A percentile compares a stretch with the other conserved stretches of the same genome.
Conservation (phyloP, 2,113 vertebrate genomes). For the Glaucomys volans region DNA sequence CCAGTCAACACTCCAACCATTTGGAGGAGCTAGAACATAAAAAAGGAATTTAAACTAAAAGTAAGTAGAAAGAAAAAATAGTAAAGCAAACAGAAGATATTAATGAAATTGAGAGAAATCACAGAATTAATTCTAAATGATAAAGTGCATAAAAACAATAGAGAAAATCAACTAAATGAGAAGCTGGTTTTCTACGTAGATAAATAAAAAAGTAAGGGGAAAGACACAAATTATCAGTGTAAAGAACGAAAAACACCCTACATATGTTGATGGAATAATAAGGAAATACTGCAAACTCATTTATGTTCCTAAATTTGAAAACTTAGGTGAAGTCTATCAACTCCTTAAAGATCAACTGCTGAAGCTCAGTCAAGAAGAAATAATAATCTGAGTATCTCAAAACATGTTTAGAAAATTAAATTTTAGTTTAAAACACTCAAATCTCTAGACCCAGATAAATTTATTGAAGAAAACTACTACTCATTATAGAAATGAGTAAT, state of each 20-base stretch:
- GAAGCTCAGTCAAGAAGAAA: background rate
- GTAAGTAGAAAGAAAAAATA: background rate
- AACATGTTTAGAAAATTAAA: background rate
- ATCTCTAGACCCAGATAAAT: background rate
- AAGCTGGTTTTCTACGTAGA: constrained; percentile 13
- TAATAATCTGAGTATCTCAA: background rate
- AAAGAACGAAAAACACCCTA: background rate
- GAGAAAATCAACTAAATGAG: background rate
- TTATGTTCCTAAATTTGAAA: background rate
- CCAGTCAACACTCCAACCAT: background rate
- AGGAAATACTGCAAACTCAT: background rate
- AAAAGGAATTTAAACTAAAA: background rate
- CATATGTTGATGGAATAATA: background rate
- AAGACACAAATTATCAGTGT: background rate
- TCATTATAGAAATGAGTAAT: background rate
- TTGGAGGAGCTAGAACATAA: background rate
- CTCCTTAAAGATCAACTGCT: background rate
- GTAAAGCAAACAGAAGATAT: background rate
- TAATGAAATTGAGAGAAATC: background rate
- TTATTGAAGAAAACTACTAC: background rate
- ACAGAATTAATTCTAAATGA: too few species aligned
- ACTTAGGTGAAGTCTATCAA: background rate
- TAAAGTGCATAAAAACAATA: background rate
- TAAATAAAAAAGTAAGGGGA: background rate
- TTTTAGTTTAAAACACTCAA: background rate